These are phyloP conservation scores for Lycocorax pyrrhopterus DNA, from an alignment of 2,113 vertebrate species.

Conservation along the genomic window DNA sequence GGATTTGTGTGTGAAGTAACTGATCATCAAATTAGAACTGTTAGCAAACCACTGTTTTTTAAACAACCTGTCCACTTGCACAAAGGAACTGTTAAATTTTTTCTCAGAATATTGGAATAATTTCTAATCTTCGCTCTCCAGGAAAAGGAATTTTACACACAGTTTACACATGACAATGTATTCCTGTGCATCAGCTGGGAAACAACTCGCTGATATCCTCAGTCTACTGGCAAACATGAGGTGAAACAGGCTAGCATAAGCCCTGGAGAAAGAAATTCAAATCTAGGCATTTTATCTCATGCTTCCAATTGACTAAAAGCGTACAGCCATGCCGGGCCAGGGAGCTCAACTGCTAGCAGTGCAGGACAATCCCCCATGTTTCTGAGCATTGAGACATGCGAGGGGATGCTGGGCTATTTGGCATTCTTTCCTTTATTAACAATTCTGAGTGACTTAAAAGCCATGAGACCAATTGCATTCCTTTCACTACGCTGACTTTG, in stretches of 20 bases:
- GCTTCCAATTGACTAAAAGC: not conserved
- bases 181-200: not conserved
- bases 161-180: not conserved
- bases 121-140: not conserved
- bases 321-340: rapidly evolving
- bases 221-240: not conserved
- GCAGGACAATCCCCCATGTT: not conserved
- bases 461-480: not conserved
- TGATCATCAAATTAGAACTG: not conserved
- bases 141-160: not conserved
- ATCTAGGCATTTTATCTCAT: not conserved
- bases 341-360: not conserved
- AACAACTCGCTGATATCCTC: not conserved
- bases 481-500: not conserved
- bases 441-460: not conserved
- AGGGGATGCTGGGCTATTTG: not conserved
- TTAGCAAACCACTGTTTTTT: not conserved
- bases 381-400: not conserved
- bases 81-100: not conserved
- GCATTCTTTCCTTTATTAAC: not conserved
- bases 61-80: not conserved
- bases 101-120: not conserved
- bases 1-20: not conserved
- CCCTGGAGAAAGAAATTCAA: not conserved
- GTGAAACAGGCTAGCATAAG: not conserved